phyloP scores from a whole-genome alignment of 1,140 invertebrate genomes.

The Yoshiicerus persimilis region DNA sequence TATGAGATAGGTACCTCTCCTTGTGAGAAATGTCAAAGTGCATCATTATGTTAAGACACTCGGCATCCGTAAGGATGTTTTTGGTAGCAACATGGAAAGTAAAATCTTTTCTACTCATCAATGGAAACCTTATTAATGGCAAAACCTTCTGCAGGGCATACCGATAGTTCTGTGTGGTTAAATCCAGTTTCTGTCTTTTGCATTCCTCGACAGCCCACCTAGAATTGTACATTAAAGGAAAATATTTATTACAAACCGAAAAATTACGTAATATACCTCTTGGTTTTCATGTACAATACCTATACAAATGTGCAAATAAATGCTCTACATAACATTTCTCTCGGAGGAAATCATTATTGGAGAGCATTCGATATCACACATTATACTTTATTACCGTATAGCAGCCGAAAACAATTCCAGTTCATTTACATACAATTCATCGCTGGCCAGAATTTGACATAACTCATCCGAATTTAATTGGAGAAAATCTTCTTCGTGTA shows the following conservation, averaged over 20 bases:
- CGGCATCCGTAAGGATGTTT: conserved; percentile 30
- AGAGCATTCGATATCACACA: background rate
- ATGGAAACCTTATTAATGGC: conserved; percentile 27
- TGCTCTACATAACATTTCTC: background rate
- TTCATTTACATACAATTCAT: conserved; percentile 26
- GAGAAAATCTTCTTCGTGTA: conserved; percentile 37
- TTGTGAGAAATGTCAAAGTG: conserved; percentile 31
- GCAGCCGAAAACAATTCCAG: conserved; percentile 31
- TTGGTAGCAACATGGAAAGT: conserved; percentile 35
- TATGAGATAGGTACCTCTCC: background rate
- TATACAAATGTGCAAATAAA: background rate
- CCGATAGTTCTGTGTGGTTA: conserved; percentile 20
- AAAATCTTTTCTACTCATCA: conserved; percentile 34
- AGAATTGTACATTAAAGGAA: background rate
- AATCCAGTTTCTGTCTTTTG: conserved; percentile 33
- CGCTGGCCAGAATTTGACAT: conserved; percentile 31
- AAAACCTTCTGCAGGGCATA: conserved; percentile 30
- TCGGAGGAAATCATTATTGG: no score
- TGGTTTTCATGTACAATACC: no score
- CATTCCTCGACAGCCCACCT: conserved; percentile 40
- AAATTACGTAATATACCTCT: no score
- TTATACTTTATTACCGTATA: background rate
- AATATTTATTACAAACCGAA: background rate
- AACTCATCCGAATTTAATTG: conserved; percentile 25
- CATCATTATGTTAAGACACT: conserved; percentile 35